These are phyloP conservation scores for Micronisus gabar DNA, from an alignment of 2,113 vertebrate genomes.

Conservation along the genomic window DNA sequence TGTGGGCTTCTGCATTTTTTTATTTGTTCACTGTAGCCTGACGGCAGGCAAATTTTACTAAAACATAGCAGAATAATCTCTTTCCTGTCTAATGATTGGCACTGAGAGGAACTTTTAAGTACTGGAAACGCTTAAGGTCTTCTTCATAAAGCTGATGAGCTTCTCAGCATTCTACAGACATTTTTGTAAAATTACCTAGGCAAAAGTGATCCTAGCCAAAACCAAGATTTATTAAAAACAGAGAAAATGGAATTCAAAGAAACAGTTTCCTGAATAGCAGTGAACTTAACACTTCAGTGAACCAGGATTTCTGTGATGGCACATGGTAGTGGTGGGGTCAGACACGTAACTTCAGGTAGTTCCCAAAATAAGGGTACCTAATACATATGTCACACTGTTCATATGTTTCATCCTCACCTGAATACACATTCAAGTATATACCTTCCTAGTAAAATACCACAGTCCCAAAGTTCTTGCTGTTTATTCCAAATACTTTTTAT, in stretches of 20 bases:
- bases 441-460: not conserved
- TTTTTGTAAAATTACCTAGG: slow-evolving; percentile 54
- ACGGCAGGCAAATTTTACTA: not conserved
- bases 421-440: not conserved
- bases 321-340: not conserved
- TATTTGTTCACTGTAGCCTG: not conserved
- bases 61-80: not conserved
- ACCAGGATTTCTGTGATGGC: not conserved
- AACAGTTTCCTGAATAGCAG: slow-evolving; percentile 31
- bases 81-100: not conserved
- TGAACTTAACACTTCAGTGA: slow-evolving; percentile 18
- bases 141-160: slow-evolving; percentile 12
- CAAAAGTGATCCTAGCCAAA: slow-evolving; percentile 20
- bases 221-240: slow-evolving; percentile 49
- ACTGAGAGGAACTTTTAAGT: not conserved
- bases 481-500: not conserved
- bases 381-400: not conserved
- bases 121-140: slow-evolving; percentile 35
- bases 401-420: not conserved
- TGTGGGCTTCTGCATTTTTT: not conserved
- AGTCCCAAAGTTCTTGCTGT: not conserved
- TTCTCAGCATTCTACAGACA: slow-evolving; percentile 19
- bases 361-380: not conserved
- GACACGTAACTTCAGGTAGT: not conserved
- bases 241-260: slow-evolving; percentile 33